Percentiles rank a stretch among this genome's conserved stretches.
These are phyloP conservation scores for Pseudomugil tenellus DNA, from an alignment of 2,797 vertebrate genomes.

Conservation along the genomic window DNA sequence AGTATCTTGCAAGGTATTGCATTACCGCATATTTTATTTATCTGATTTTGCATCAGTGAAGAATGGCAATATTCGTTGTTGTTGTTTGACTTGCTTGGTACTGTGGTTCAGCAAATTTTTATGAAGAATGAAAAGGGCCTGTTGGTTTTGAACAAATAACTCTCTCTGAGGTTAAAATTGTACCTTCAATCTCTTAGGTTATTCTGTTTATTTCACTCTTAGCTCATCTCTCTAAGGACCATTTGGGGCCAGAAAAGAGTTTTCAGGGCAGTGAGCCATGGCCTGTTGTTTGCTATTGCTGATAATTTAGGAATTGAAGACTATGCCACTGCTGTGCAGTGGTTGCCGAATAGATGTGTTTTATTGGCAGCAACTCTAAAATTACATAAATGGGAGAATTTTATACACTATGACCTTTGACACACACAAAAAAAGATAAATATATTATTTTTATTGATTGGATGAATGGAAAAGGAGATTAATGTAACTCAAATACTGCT, in stretches of 20 bases:
- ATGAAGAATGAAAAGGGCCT: constrained; percentile 42
- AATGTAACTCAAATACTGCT: not conserved
- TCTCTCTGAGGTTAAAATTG: constrained; percentile 41
- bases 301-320: constrained; percentile 50
- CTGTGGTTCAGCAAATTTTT: constrained; percentile 46
- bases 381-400: constrained; percentile 9
- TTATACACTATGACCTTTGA: not conserved
- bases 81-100: constrained; percentile 35
- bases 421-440: not conserved
- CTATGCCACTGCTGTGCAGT: constrained; percentile 37
- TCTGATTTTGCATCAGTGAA: constrained; percentile 56
- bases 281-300: constrained; percentile 40
- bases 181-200: constrained; percentile 38
- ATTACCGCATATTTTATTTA: constrained; percentile 66
- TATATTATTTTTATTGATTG: not conserved
- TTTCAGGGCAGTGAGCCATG: constrained; percentile 39
- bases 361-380: constrained; percentile 12
- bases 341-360: constrained; percentile 12
- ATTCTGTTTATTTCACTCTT: constrained; percentile 41
- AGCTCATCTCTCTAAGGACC: constrained; percentile 42
- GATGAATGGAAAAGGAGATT: not conserved
- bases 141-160: constrained; percentile 59
- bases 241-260: constrained; percentile 52
- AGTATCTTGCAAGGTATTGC: constrained; percentile 33
- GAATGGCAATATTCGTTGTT: constrained; percentile 52